Percentiles rank a stretch among this genome's conserved stretches.
These are phyloP conservation scores for Eupristina koningsbergeri DNA, from an alignment of 1,140 invertebrate genomes.

Conservation along the genomic window DNA sequence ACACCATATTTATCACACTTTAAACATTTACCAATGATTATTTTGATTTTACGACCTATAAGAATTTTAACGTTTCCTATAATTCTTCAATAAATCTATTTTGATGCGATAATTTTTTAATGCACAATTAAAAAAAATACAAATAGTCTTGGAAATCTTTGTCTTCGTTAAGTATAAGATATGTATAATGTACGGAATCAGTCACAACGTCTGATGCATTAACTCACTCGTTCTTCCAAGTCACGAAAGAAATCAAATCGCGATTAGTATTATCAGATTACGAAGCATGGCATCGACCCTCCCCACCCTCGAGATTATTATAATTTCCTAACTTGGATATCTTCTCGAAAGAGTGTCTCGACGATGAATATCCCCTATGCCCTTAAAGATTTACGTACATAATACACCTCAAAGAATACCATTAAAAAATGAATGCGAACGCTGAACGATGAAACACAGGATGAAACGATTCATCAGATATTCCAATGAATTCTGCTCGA, in stretches of 20 bases:
- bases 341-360: background rate
- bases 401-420: conserved; percentile 1
- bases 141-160: background rate
- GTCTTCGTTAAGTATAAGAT: background rate
- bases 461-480: conserved; percentile 39
- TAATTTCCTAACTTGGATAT: conserved; percentile 24
- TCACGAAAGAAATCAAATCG: conserved; percentile 15
- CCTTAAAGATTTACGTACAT: conserved; percentile 2
- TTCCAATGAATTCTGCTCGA: conserved; percentile 44
- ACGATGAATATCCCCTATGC: background rate
- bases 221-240: background rate
- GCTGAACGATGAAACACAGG: conserved; percentile 26
- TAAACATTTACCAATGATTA: no score
- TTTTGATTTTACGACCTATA: no score
- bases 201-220: background rate
- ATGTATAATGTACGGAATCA: background rate
- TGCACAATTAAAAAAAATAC: background rate
- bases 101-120: no score
- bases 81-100: no score
- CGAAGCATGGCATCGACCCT: background rate
- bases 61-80: no score
- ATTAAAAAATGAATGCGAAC: conserved; percentile 11
- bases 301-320: background rate
- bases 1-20: no score
- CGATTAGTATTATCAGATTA: conserved; percentile 28